Conservation (phyloP, 2,888 invertebrate genomes). For the Drosophila bunnanda region DNA sequence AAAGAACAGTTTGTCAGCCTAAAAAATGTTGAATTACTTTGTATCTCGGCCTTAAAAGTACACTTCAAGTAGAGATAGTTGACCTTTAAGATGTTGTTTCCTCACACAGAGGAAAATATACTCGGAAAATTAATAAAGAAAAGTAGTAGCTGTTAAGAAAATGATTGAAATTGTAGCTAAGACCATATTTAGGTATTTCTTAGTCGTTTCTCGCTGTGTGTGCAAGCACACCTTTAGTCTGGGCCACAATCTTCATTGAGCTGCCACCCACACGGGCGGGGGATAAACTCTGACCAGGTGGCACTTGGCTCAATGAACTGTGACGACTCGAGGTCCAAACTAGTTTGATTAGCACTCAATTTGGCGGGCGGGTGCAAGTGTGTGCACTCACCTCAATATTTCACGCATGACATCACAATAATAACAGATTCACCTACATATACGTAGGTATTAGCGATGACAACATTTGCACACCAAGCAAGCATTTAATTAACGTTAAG, state of each 20-base stretch:
- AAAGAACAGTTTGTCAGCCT: background rate
- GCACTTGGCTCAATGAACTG: slow-evolving; percentile 68
- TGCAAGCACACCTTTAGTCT: background rate
- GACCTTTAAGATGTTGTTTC: background rate
- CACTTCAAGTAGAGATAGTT: background rate
- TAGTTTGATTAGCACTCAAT: slow-evolving; percentile 64
- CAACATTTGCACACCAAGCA: background rate
- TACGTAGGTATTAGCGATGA: slow-evolving; percentile 1
- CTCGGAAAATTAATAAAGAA: background rate
- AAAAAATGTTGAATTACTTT: background rate
- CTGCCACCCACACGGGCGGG: slow-evolving; percentile 5
- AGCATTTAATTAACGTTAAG: slow-evolving; percentile 1
- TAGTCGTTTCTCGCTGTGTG: background rate
- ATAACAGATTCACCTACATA: slow-evolving; percentile 46
- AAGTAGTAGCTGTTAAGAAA: background rate
- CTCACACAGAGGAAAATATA: background rate
- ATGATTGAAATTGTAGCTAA: too few species aligned
- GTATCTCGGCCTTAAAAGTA: background rate
- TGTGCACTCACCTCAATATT: slow-evolving; percentile 66
- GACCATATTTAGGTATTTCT: background rate
- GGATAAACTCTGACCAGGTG: slow-evolving; percentile 37
- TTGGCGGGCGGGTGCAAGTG: slow-evolving; percentile 38
- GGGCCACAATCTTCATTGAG: background rate
- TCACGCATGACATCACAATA: slow-evolving; percentile 65
- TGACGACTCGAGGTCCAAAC: slow-evolving; percentile 59